These are phyloP conservation scores for Bombylius major DNA, from an alignment of 2,888 invertebrate species.

Conservation along the genomic window DNA sequence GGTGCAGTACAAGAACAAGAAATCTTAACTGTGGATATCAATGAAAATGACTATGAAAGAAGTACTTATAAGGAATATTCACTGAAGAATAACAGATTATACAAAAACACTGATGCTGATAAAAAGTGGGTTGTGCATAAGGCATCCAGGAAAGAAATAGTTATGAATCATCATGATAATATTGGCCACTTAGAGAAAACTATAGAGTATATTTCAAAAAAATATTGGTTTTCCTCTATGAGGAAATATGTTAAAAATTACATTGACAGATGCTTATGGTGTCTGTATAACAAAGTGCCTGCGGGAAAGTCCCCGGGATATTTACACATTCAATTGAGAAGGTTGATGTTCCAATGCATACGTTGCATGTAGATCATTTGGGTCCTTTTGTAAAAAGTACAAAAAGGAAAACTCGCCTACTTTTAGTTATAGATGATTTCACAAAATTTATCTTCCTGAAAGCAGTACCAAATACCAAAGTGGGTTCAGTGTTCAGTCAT, in stretches of 20 bases:
- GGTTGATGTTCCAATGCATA: constrained; percentile 17
- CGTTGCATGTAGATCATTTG: constrained; percentile 20
- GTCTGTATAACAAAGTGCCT: too few species aligned
- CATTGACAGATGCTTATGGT: neutral
- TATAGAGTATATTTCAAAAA: neutral
- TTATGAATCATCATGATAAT: neutral
- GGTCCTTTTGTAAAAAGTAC: constrained; percentile 20
- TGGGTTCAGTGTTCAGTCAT: neutral
- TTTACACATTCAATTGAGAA: neutral
- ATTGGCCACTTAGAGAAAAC: neutral
- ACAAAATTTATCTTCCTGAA: neutral
- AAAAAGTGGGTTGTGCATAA: neutral
- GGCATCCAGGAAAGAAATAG: neutral
- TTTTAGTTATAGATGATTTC: constrained; percentile 18
- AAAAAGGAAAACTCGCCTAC: constrained; percentile 16
- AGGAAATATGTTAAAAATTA: neutral
- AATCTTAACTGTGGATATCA: neutral
- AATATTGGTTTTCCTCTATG: neutral
- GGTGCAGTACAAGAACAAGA: neutral
- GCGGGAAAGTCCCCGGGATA: neutral
- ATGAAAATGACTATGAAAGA: neutral
- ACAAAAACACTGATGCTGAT: neutral
- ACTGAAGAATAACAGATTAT: neutral
- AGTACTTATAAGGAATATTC: neutral
- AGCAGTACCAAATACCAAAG: constrained; percentile 1